Percentiles rank a stretch among this genome's conserved stretches.
Evolutionary conservation across 2,113 vertebrate species (phyloP).

Genomic region (Paradisaea rubra): DNA sequence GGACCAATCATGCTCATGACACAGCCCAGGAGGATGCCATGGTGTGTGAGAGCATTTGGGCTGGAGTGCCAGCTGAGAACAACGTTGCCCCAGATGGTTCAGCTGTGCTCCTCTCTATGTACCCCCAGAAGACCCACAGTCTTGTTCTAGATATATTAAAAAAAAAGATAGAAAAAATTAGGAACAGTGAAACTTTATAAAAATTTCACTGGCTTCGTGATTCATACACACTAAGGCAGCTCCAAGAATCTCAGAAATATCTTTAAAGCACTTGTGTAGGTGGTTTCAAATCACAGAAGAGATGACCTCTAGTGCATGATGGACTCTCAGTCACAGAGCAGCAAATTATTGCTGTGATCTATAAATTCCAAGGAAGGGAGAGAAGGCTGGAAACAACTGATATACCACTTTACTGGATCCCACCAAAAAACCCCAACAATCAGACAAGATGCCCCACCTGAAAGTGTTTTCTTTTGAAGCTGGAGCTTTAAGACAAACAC

Average conservation of each 20-base stretch:
- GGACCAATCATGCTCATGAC: not conserved
- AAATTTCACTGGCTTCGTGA: not conserved
- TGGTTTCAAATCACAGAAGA: slow-evolving; percentile 48
- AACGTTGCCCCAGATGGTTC: not conserved
- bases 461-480: not conserved
- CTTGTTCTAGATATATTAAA: not conserved
- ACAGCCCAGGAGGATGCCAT: not conserved
- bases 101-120: not conserved
- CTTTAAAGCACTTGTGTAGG: not conserved
- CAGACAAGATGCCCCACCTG: not conserved
- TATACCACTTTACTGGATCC: not conserved
- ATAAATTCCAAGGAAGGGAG: not conserved
- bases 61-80: not conserved
- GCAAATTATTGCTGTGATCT: slow-evolving; percentile 9
- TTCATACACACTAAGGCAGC: not conserved
- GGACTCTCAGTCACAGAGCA: not conserved
- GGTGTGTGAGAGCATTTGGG: rapidly evolving
- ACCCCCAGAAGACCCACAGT: not conserved
- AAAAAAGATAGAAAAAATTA: not conserved
- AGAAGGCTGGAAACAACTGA: not conserved
- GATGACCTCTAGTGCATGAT: not conserved
- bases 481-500: not conserved
- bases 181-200: not conserved
- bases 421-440: not conserved
- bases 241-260: not conserved